Base-by-base conservation (phyloP, 2,113 vertebrate genomes). In the Lophochroa leadbeateri region DNA sequence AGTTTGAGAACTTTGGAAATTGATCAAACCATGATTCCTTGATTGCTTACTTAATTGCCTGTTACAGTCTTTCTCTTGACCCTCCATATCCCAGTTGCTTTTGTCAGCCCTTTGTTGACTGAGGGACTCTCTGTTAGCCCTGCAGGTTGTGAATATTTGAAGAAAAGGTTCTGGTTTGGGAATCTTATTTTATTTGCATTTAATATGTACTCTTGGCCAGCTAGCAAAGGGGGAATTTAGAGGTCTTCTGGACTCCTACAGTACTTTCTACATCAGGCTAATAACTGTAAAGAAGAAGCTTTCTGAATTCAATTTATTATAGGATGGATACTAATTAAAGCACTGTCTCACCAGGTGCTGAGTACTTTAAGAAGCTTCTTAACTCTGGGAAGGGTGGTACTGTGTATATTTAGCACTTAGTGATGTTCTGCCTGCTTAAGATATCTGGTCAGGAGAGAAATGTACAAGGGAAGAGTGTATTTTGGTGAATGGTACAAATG, bases 21-120 rank as follows among this genome's bases (percentile, higher is more conserved):
- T 95, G 91, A 94, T 96, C 92, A 92, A 92, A 88, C 57, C 29
- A 5, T 69, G 86, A 89, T 92, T 96, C 80, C 74, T 96, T 91
- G 91, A 82, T 82, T 96, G 81, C 88, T 91, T 85, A 70, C 88
- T 97, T 97, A 97, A 97, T 94, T 14, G 49, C 61, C 70, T 96
- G 95, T 94, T 92, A 94, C 53, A 0, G 17, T 92, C 31, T 85
- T 81, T 83, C 70, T 71, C 67, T 78, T 93, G 80, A 86, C 93
- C 65, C 80, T 94, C 86, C 28, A 10, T 69, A 37, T 65, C 44
- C 72, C 37, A n/a, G n/a, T 53, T 91, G 83, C 86, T 86, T 94
- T 81, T 92, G 88, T 97, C 94, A 96, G 91, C 95, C 92, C 49
- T 92, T 87, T 5, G 7, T 61, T 5, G 4, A 39, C 81, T 50